phyloP scores from a whole-genome alignment of 2,888 invertebrate species.

The Tridacna gigas region DNA sequence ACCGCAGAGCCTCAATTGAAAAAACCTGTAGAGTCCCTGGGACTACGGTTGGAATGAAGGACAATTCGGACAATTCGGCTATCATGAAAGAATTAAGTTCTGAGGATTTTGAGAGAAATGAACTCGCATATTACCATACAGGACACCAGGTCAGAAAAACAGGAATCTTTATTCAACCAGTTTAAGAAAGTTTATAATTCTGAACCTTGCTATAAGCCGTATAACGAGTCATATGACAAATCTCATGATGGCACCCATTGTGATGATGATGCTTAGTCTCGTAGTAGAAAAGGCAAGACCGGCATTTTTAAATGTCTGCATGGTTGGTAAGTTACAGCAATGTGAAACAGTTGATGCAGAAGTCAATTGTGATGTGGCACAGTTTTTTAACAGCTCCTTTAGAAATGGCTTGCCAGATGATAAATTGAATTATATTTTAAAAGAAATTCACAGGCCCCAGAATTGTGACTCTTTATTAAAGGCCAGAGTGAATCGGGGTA shows the following conservation, averaged over 20 bases:
- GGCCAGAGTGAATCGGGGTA: slow-evolving; percentile 34
- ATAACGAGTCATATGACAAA: slow-evolving; percentile 5
- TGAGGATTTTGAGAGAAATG: background rate
- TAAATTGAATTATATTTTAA: slow-evolving; percentile 10
- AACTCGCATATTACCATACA: background rate
- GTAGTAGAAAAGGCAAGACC: background rate
- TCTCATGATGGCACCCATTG: background rate
- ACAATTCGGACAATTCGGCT: background rate
- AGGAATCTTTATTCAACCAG: background rate
- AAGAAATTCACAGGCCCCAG: slow-evolving; percentile 33
- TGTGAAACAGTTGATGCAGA: slow-evolving; percentile 23
- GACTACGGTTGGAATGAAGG: background rate
- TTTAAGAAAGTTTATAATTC: background rate
- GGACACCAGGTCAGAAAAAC: background rate
- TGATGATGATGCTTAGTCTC: background rate
- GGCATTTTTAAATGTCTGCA: slow-evolving; percentile 26
- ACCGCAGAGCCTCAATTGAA: background rate
- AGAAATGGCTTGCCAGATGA: slow-evolving; percentile 31
- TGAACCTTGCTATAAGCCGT: background rate
- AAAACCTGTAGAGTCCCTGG: background rate
- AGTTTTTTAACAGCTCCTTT: slow-evolving; percentile 27
- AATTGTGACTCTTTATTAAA: slow-evolving; percentile 43
- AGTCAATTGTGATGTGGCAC: slow-evolving; percentile 17
- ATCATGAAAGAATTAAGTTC: slow-evolving; percentile 1
- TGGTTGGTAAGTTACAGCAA: slow-evolving; percentile 4